Percentiles rank a stretch among this genome's conserved stretches.
phyloP scores from a whole-genome alignment of 2,797 vertebrate species.

The Falco rusticolus region DNA sequence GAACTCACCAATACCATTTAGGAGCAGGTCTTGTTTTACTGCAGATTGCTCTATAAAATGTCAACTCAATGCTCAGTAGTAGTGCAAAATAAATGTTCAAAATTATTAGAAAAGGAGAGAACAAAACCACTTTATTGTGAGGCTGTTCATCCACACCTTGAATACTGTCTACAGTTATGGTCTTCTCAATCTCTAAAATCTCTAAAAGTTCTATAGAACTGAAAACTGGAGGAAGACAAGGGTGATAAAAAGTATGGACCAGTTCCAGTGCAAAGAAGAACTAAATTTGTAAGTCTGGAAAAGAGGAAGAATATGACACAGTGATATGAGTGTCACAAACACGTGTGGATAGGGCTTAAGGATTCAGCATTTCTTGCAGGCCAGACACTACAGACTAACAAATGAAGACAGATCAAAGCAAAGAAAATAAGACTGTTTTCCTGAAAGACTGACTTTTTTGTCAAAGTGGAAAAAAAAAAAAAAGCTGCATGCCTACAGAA shows the following conservation, averaged over 20 bases:
- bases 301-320: background rate
- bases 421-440: background rate
- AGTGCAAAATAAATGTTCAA: background rate
- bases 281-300: background rate
- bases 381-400: background rate
- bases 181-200: background rate
- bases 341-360: background rate
- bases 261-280: background rate
- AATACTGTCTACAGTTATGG: background rate
- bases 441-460: background rate
- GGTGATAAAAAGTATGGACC: background rate
- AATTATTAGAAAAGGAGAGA: background rate
- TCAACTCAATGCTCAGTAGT: background rate
- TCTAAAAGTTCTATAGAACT: background rate
- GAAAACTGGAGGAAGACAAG: background rate
- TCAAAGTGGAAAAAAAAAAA: background rate
- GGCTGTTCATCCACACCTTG: background rate
- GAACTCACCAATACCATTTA: background rate
- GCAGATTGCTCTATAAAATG: background rate
- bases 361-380: background rate
- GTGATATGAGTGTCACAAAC: fast-evolving
- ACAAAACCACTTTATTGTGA: background rate
- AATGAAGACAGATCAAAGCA: background rate
- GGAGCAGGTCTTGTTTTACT: background rate
- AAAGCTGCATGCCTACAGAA: background rate